Conservation (phyloP, 2,888 invertebrate species). For the Hybos culiciformis region DNA sequence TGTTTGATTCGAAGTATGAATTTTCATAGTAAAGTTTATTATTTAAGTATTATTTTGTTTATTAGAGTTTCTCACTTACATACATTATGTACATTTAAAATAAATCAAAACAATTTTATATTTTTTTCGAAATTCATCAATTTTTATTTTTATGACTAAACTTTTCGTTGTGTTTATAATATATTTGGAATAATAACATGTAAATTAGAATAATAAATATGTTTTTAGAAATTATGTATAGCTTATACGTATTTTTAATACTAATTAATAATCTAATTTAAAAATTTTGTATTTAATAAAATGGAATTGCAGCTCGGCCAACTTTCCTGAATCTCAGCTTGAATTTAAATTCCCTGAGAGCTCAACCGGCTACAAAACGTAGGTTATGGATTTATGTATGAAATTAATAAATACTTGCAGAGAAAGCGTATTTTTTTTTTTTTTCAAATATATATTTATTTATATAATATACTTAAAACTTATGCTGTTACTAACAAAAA, state of each 20-base stretch:
- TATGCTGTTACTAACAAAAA: too few species aligned
- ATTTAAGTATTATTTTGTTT: too few species aligned
- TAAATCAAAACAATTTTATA: too few species aligned
- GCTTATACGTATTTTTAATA: too few species aligned
- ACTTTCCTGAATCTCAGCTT: slow-evolving; percentile 96
- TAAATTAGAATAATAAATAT: slow-evolving; percentile 20
- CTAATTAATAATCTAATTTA: too few species aligned
- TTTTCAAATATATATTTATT: background rate
- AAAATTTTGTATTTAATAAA: too few species aligned
- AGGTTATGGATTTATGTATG: slow-evolving; percentile 41
- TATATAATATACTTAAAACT: background rate
- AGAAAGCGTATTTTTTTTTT: background rate
- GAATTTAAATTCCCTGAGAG: slow-evolving; percentile 82
- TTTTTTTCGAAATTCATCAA: too few species aligned
- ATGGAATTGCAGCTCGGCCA: slow-evolving; percentile 79
- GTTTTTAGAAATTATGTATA: too few species aligned
- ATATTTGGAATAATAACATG: slow-evolving; percentile 13
- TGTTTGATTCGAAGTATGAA: too few species aligned
- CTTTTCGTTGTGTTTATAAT: slow-evolving; percentile 19
- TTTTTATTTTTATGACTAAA: slow-evolving; percentile 13
- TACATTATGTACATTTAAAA: too few species aligned
- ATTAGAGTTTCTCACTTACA: too few species aligned
- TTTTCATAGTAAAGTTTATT: too few species aligned
- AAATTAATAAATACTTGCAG: background rate
- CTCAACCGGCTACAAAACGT: slow-evolving; percentile 81